A percentile compares a stretch with the other conserved stretches of the same genome.
Evolutionary conservation across 2,888 invertebrate species (phyloP).

Genomic region (Mythimna pallens): DNA sequence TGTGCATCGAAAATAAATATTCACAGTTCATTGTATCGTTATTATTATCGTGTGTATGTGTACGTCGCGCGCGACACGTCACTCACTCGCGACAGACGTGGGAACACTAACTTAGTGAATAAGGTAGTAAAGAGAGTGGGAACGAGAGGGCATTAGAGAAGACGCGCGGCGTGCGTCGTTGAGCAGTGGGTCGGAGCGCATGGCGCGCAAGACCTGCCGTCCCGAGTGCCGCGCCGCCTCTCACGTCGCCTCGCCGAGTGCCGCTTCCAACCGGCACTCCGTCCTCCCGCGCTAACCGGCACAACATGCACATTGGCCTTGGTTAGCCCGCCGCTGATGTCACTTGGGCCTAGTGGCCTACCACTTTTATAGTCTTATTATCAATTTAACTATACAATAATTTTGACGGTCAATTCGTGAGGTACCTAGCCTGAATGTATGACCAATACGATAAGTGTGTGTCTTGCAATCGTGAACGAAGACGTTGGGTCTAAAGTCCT

Average conservation of each 20-base stretch:
- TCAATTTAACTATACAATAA: slow-evolving; percentile 41
- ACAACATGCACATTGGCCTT: slow-evolving; percentile 55
- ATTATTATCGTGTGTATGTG: slow-evolving; percentile 65
- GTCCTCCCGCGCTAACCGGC: slow-evolving; percentile 35
- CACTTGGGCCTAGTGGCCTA: slow-evolving; percentile 49
- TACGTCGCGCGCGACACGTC: slow-evolving; percentile 77
- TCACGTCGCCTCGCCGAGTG: slow-evolving; percentile 21
- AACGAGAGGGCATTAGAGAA: slow-evolving; percentile 79
- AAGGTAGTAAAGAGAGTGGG: slow-evolving; percentile 78
- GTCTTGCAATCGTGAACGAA: slow-evolving; percentile 3
- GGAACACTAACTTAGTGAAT: slow-evolving; percentile 83
- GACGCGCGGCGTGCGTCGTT: slow-evolving; percentile 64
- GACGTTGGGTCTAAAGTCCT: slow-evolving; percentile 8
- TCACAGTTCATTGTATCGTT: slow-evolving; percentile 77
- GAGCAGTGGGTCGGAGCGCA: slow-evolving; percentile 50
- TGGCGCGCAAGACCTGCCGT: slow-evolving; percentile 59
- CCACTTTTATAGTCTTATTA: slow-evolving; percentile 47
- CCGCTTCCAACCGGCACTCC: slow-evolving; percentile 1
- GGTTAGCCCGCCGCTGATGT: slow-evolving; percentile 58
- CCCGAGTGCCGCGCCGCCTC: slow-evolving; percentile 17
- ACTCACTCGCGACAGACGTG: slow-evolving; percentile 78
- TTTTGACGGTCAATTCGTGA: slow-evolving; percentile 29
- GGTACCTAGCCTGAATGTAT: not conserved
- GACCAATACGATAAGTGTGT: not conserved
- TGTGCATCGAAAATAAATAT: slow-evolving; percentile 72